Conservation (phyloP, 2,888 invertebrate genomes). For the Andrena praecox region DNA sequence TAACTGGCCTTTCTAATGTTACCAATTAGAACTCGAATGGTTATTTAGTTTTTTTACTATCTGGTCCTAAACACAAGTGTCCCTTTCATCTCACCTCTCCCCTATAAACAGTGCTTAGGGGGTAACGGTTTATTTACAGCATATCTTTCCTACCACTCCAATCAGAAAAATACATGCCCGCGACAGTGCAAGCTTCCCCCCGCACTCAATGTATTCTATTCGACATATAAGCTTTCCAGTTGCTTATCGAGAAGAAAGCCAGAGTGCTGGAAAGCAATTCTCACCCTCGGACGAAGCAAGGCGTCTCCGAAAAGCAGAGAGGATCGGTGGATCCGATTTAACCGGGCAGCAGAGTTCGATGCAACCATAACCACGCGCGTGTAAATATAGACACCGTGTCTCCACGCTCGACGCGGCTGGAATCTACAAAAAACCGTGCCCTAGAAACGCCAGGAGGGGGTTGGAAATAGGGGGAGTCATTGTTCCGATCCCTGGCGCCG, state of each 20-base stretch:
- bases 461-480: conserved; percentile 39
- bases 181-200: not conserved
- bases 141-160: no score
- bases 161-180: not conserved
- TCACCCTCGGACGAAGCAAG: not conserved
- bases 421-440: conserved; percentile 47
- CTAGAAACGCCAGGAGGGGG: conserved; percentile 21
- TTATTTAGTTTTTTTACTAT: no score
- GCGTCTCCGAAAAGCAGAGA: not conserved
- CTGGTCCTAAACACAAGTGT: no score
- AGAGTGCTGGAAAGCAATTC: not conserved
- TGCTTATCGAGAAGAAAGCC: not conserved
- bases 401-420: conserved; percentile 36
- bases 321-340: conserved; percentile 22
- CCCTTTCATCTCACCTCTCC: no score
- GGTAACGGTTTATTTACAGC: no score
- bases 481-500: conserved; percentile 35
- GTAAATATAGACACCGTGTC: conserved; percentile 39
- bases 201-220: not conserved
- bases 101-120: no score
- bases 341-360: conserved; percentile 28
- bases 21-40: no score
- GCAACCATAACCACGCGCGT: conserved; percentile 14
- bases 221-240: not conserved
- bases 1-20: no score